These are phyloP conservation scores for Andrena dorsata DNA, from an alignment of 2,888 invertebrate species.

Conservation along the genomic window DNA sequence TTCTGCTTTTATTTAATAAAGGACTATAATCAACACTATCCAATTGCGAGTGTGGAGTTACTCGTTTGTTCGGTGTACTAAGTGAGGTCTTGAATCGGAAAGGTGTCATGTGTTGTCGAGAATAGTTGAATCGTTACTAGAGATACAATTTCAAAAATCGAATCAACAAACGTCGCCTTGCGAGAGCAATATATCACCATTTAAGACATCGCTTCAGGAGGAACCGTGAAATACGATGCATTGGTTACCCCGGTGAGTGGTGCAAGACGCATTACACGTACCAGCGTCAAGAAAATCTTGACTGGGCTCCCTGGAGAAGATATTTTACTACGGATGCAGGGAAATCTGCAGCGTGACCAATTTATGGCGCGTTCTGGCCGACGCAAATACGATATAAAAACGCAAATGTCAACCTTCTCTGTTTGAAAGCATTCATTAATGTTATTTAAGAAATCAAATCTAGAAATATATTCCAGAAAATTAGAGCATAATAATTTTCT, in stretches of 20 bases:
- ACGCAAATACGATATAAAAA: background rate
- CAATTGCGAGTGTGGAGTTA: too few relatives aligned
- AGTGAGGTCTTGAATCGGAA: too few relatives aligned
- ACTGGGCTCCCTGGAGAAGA: conserved; percentile 58
- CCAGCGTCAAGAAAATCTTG: conserved; percentile 64
- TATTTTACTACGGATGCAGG: conserved; percentile 46
- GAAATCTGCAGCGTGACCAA: conserved; percentile 16
- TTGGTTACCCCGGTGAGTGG: conserved; percentile 58
- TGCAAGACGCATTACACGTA: conserved; percentile 66
- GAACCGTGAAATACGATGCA: conserved; percentile 65
- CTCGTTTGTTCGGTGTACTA: too few relatives aligned
- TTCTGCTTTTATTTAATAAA: too few relatives aligned
- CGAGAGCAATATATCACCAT: conserved; percentile 57
- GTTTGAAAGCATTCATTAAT: too few relatives aligned
- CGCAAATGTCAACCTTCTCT: too few relatives aligned
- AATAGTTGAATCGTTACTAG: conserved; percentile 10
- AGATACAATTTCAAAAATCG: conserved; percentile 47
- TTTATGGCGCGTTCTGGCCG: conserved; percentile 29
- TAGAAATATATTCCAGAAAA: too few relatives aligned
- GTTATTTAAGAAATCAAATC: too few relatives aligned
- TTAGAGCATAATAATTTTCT: too few relatives aligned
- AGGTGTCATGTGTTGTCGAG: too few relatives aligned
- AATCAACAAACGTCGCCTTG: conserved; percentile 41
- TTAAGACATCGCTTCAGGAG: conserved; percentile 60
- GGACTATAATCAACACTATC: too few relatives aligned